Evolutionary conservation across 2,797 vertebrate genomes (phyloP).

Genomic region (Uromys caudimaculatus): DNA sequence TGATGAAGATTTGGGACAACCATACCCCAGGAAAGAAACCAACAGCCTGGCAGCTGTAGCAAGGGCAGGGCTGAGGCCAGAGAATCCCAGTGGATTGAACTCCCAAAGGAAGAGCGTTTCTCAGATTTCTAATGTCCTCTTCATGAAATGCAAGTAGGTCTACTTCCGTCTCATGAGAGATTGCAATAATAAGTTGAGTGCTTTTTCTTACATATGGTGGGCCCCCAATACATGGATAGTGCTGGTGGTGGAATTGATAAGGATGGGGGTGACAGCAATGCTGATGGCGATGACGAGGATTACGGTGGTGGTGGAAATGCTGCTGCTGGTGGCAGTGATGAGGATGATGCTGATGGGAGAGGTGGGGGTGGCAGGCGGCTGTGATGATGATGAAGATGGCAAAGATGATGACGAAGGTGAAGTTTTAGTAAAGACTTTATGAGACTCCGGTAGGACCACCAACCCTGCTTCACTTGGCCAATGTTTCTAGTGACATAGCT

Average conservation of each 20-base stretch:
- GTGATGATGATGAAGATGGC: too few relatives aligned
- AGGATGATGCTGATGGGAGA: neutral
- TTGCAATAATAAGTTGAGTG: neutral
- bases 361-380: accelerated
- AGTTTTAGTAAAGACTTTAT: neutral
- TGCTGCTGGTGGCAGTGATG: neutral
- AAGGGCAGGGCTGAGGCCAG: neutral
- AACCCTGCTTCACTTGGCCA: neutral
- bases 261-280: neutral
- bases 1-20: neutral
- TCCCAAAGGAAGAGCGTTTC: neutral
- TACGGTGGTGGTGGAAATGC: accelerated
- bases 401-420: neutral
- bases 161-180: neutral
- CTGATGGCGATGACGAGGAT: neutral
- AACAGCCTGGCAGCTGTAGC: neutral
- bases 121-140: neutral
- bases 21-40: neutral
- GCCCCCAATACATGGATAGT: neutral
- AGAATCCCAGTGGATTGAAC: neutral
- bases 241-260: neutral
- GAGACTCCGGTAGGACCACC: neutral
- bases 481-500: neutral
- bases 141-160: neutral
- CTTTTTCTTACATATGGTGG: neutral